Evolutionary conservation across 2,113 vertebrate genomes (phyloP).

Genomic region (Nasalis larvatus): DNA sequence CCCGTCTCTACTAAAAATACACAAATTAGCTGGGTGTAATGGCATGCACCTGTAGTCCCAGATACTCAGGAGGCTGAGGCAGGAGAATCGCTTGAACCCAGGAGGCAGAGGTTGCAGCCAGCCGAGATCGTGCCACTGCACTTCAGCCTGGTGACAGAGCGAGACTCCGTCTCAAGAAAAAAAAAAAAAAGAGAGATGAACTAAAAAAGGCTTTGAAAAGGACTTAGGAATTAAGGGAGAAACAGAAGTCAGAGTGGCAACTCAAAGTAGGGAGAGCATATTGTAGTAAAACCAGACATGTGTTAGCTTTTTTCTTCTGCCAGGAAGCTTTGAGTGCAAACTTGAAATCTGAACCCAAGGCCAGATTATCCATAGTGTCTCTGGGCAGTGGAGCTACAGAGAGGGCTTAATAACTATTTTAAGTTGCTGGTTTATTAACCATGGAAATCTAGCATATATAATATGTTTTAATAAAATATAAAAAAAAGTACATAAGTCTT

Average conservation of each 20-base stretch:
- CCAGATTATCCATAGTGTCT: not conserved
- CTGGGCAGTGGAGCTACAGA: not conserved
- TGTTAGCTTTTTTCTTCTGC: not conserved
- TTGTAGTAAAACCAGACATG: not conserved
- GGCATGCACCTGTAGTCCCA: no score
- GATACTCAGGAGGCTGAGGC: no score
- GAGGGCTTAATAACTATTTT: not conserved
- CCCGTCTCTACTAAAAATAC: no score
- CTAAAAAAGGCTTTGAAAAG: not conserved
- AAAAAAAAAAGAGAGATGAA: not conserved
- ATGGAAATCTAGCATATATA: not conserved
- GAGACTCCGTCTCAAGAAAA: no score
- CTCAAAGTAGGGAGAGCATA: not conserved
- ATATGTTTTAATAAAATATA: not conserved
- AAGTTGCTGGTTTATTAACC: not conserved
- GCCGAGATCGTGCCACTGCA: no score
- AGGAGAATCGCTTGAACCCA: no score
- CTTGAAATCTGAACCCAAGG: not conserved
- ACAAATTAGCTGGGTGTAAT: no score
- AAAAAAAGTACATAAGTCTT: not conserved
- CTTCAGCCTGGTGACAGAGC: no score
- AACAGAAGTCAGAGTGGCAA: not conserved
- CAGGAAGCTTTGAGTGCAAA: not conserved
- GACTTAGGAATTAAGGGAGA: not conserved
- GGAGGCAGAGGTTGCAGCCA: no score